Evolutionary conservation across 2,888 invertebrate genomes (phyloP), one percentile per base, ranked within the genome.

Genomic region (Dynastes hyllus): DNA sequence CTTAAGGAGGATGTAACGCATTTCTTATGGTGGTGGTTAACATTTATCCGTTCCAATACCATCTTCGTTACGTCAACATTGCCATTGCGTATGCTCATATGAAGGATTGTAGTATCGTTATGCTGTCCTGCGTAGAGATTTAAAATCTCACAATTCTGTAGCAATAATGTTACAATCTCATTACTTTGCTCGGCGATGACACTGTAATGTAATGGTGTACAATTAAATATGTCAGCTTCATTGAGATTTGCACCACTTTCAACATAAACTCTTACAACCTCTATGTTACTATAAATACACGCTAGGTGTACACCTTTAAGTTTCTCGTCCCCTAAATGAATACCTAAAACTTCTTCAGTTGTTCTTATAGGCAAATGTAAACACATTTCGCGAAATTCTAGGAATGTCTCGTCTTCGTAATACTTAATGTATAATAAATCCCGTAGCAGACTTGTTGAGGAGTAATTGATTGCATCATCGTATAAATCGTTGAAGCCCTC

Each of bases 131-230:
- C 32, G 32, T 37, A 37, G 4, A 2, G 32, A 5, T 5, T 37
- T 5, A 5, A 37, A 37, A 37, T 37, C 32, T 37, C 5, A 37
- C 32, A 37, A 2, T 37, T 37, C 5, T 37, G 5, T 5, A 37
- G 4, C 5, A 37, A 37, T 37, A 37, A 51, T 13, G 0, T n/a
- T 6, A 51, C 11, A 51, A 51, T 51, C 51, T 8, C n/a, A 51
- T 8, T 9, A n/a, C n/a, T 32, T 65, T 32, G 32, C n/a, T 11
- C 13, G 65, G 0, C 8, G 13, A 69, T 29, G 27, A 37, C 3
- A 5, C 50, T 29, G 29, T 69, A 69, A 51, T 69, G 13, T 9
- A 69, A 51, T 13, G 69, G 69, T 9, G 50, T 69, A 13, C 50
- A 50, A 6, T 27, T 29, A 11, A 69, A 69, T 9, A 50, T 29